Evolutionary conservation across 2,888 invertebrate genomes (phyloP).

Genomic region (Brachynemurus nebulosus): DNA sequence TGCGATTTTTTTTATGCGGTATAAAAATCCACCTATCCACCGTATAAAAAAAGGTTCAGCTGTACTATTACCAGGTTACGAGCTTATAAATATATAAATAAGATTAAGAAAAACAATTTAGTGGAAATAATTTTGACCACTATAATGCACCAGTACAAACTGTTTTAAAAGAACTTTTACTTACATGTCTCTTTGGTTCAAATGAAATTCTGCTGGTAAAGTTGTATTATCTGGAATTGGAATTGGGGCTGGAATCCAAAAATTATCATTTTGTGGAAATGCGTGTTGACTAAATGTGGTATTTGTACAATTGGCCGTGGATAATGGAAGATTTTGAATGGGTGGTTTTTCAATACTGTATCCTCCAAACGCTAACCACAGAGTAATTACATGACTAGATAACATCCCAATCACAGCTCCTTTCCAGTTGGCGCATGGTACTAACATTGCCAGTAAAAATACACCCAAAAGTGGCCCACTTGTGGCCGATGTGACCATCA

Average conservation of each 20-base stretch:
- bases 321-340: slow-evolving; percentile 46
- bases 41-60: too few species aligned
- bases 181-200: background rate
- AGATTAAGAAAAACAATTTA: too few species aligned
- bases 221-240: slow-evolving; percentile 11
- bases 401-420: slow-evolving; percentile 71
- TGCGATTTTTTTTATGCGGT: too few species aligned
- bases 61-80: too few species aligned
- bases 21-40: too few species aligned
- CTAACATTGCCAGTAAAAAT: slow-evolving; percentile 67
- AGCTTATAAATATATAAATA: too few species aligned
- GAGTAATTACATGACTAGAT: slow-evolving; percentile 51
- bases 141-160: too few species aligned
- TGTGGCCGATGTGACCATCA: slow-evolving; percentile 72
- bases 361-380: slow-evolving; percentile 65
- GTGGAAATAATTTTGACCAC: too few species aligned
- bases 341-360: slow-evolving; percentile 44
- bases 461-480: slow-evolving; percentile 74
- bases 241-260: slow-evolving; percentile 28
- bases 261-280: slow-evolving; percentile 32
- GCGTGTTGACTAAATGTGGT: slow-evolving; percentile 45
- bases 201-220: slow-evolving; percentile 7
- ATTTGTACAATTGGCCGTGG: slow-evolving; percentile 48
- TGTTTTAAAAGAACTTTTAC: background rate
- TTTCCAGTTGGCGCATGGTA: slow-evolving; percentile 74